These are phyloP conservation scores for Ptychadena robeensis DNA, from an alignment of 2,797 vertebrate species.

Conservation along the genomic window DNA sequence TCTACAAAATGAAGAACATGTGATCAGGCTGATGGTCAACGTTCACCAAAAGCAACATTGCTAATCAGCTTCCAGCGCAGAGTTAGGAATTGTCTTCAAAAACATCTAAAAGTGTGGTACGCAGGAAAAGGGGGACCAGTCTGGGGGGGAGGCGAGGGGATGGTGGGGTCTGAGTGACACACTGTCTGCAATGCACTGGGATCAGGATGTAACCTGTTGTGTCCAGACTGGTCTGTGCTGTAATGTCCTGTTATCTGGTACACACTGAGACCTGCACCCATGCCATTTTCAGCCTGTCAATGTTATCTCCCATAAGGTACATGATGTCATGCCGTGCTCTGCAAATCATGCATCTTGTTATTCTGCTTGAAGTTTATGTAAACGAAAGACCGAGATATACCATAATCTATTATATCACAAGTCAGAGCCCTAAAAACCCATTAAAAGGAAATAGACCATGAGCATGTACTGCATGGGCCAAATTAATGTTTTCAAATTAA, in stretches of 20 bases:
- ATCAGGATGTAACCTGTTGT: not conserved
- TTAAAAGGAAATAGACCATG: too few relatives aligned
- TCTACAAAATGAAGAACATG: too few relatives aligned
- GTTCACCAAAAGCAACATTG: too few relatives aligned
- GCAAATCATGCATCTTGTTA: not conserved
- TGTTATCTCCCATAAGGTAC: slow-evolving; percentile 25
- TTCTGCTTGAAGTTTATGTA: not conserved
- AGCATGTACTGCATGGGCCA: too few relatives aligned
- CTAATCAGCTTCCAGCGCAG: too few relatives aligned
- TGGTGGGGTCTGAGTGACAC: not conserved
- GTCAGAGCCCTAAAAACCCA: too few relatives aligned
- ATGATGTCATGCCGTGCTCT: slow-evolving; percentile 33
- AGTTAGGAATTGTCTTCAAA: not conserved
- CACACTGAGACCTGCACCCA: slow-evolving; percentile 6
- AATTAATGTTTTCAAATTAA: too few relatives aligned
- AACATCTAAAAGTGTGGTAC: not conserved
- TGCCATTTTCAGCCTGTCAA: slow-evolving; percentile 6
- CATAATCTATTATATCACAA: too few relatives aligned
- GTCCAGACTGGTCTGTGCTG: slow-evolving; percentile 25
- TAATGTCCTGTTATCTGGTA: slow-evolving; percentile 26
- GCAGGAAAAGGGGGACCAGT: not conserved
- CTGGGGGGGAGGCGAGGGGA: not conserved
- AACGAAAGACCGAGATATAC: not conserved
- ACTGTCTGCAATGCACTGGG: slow-evolving; percentile 5
- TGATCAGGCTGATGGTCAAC: too few relatives aligned